Percentiles rank a stretch among this genome's conserved stretches.
Evolutionary conservation across 2,113 vertebrate species (phyloP).

Genomic region (Okapia johnstoni): DNA sequence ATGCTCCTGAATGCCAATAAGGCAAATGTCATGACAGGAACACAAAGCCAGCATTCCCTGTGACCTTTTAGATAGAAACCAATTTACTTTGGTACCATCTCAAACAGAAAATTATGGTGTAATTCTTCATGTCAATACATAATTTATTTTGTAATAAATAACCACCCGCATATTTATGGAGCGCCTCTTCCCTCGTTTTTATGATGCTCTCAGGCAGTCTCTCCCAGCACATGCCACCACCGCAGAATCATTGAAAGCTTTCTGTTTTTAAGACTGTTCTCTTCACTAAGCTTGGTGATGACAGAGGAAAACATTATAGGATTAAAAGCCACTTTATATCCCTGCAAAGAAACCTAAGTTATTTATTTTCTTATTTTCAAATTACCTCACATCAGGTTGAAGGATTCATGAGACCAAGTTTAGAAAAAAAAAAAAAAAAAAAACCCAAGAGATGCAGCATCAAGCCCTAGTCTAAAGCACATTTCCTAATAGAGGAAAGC

Average conservation of each 20-base stretch:
- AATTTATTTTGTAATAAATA: conserved; percentile 80
- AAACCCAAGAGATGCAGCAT: conserved; percentile 36
- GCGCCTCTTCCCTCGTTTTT: not conserved
- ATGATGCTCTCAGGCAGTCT: conserved; percentile 27
- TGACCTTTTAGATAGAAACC: conserved; percentile 75
- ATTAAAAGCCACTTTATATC: conserved; percentile 66
- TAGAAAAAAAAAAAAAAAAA: conserved; percentile 5
- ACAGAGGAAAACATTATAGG: conserved; percentile 41
- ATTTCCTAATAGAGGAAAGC: conserved; percentile 46
- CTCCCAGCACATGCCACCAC: not conserved
- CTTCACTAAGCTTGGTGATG: conserved; percentile 31
- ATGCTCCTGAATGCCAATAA: conserved; percentile 79
- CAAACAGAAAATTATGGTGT: conserved; percentile 75
- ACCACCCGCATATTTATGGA: conserved; percentile 61
- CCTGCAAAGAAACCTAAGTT: conserved; percentile 47
- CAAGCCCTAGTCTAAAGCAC: conserved; percentile 15
- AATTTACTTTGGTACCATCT: conserved; percentile 75
- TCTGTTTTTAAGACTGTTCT: conserved; percentile 57
- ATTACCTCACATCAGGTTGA: conserved; percentile 64
- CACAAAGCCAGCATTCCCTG: conserved; percentile 47
- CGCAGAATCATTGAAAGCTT: conserved; percentile 24
- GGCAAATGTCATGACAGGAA: conserved; percentile 75
- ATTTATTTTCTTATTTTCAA: conserved; percentile 75
- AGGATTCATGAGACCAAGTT: conserved; percentile 45
- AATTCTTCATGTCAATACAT: conserved; percentile 75